Conservation (phyloP, 2,888 invertebrate species). For the Gastracanthus pulcherrimus region DNA sequence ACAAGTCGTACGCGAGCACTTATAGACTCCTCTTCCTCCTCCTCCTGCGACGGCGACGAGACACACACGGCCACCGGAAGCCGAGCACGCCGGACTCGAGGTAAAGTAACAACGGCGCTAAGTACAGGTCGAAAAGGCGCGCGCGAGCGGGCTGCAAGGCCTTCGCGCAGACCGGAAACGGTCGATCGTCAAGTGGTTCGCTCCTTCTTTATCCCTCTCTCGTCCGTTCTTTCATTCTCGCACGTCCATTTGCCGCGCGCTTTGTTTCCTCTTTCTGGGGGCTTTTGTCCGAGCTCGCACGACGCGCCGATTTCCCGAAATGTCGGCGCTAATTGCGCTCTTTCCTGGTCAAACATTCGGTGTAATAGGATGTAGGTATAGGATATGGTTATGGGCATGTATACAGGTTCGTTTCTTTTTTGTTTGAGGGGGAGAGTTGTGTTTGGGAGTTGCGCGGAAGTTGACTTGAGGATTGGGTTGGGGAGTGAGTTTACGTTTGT, state of each 20-base stretch:
- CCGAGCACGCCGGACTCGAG: not conserved
- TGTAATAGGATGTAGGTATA: no score
- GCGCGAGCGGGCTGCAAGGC: conserved; percentile 10
- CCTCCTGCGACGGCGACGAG: conserved; percentile 2
- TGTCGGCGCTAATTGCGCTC: no score
- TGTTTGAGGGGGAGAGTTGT: no score
- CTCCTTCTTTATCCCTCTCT: conserved; percentile 35
- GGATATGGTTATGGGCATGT: no score
- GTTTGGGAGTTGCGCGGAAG: no score
- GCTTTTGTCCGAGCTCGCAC: not conserved
- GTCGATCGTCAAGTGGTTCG: conserved; percentile 44
- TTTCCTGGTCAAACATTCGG: no score
- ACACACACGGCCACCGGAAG: conserved; percentile 24
- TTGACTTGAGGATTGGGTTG: no score
- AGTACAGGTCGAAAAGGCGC: conserved; percentile 39
- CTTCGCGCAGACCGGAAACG: conserved; percentile 38
- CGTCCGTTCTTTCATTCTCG: not conserved
- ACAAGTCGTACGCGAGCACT: conserved; percentile 11
- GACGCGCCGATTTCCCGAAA: no score
- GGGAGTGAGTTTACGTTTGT: no score
- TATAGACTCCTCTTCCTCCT: no score
- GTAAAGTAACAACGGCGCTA: conserved; percentile 39
- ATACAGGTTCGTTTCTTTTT: no score
- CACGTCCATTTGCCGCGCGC: not conserved
- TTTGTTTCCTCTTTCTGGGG: not conserved